Evolutionary conservation across 2,797 vertebrate species (phyloP).

Genomic region (Takifugu ocellatus): DNA sequence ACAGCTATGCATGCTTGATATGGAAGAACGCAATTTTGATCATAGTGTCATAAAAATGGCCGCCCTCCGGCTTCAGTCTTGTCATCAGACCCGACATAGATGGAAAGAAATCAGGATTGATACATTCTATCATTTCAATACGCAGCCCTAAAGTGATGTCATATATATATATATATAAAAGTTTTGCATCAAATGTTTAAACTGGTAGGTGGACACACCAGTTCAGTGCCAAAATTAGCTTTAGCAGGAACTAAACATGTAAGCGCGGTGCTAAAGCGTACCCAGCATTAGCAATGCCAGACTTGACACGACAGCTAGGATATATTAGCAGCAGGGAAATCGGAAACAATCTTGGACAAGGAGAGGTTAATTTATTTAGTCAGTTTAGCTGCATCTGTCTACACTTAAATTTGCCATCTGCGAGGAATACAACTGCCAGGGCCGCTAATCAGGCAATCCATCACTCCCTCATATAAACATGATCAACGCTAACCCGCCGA

Average conservation of each 20-base stretch:
- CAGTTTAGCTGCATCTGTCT: slow-evolving; percentile 68
- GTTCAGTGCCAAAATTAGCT: no score
- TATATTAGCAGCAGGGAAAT: slow-evolving; percentile 9
- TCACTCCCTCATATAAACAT: slow-evolving; percentile 74
- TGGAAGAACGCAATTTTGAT: no score
- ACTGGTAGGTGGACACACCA: no score
- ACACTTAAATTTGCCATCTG: slow-evolving; percentile 78
- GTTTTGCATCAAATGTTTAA: no score
- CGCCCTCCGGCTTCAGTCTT: no score
- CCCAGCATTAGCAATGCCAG: not conserved
- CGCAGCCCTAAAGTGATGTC: no score
- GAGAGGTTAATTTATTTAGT: slow-evolving; percentile 29
- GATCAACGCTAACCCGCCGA: slow-evolving; percentile 64
- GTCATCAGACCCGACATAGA: no score
- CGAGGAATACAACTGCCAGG: slow-evolving; percentile 76
- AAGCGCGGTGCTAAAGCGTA: not conserved
- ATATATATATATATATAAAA: no score
- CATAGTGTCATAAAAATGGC: no score
- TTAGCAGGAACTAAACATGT: no score
- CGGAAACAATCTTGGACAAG: slow-evolving; percentile 23
- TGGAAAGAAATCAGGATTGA: no score
- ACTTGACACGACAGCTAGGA: slow-evolving; percentile 4
- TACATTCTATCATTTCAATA: no score
- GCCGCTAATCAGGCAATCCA: slow-evolving; percentile 84
- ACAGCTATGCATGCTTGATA: not conserved